These are phyloP conservation scores for Suncus etruscus DNA, from an alignment of 2,113 vertebrate species.

Conservation along the genomic window DNA sequence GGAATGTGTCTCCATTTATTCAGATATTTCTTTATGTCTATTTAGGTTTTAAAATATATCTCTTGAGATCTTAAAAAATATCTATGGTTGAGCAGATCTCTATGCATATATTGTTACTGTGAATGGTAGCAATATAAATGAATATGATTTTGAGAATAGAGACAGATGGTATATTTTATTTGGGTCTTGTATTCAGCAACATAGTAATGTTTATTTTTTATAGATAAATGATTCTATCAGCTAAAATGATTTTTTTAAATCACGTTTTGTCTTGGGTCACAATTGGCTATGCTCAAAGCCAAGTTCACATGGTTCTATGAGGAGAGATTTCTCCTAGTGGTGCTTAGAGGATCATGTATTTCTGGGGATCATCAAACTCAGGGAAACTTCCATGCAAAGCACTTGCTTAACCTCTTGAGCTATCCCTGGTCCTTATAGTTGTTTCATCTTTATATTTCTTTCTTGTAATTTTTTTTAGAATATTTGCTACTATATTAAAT, in stretches of 20 bases:
- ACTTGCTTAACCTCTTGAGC: not conserved
- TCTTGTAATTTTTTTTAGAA: not conserved
- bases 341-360: too few species aligned
- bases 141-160: not conserved
- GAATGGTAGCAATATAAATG: not conserved
- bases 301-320: too few species aligned
- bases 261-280: too few species aligned
- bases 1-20: not conserved
- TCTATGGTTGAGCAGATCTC: not conserved
- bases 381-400: not conserved
- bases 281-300: too few species aligned
- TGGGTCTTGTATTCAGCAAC: not conserved
- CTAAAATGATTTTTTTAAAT: not conserved
- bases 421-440: not conserved
- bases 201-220: not conserved
- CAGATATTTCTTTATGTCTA: not conserved
- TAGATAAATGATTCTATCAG: not conserved
- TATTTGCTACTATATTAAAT: not conserved
- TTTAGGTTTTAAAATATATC: not conserved
- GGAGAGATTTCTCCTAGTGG: too few species aligned
- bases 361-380: too few species aligned
- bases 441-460: not conserved
- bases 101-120: not conserved
- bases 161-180: not conserved
- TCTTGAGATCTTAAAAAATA: not conserved